Conservation (phyloP, 2,113 vertebrate species). For the Tetrax tetrax region DNA sequence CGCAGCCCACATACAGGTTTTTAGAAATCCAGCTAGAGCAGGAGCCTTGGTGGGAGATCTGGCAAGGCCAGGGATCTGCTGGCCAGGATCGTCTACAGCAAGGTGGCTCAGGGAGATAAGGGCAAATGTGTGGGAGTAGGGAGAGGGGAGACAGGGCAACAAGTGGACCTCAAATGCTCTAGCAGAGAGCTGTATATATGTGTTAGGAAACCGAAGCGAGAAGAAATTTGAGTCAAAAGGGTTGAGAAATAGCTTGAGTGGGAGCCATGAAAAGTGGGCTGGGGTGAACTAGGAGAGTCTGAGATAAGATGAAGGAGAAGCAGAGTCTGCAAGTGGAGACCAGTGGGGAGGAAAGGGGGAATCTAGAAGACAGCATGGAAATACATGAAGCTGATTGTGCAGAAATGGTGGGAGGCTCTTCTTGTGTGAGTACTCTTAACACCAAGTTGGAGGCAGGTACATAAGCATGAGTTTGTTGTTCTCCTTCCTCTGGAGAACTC, state of each 20-base stretch:
- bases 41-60: neutral
- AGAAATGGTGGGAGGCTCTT: neutral
- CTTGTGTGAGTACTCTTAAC: neutral
- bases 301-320: fast-evolving
- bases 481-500: neutral
- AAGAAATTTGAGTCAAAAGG: neutral
- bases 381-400: neutral
- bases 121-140: neutral
- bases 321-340: neutral
- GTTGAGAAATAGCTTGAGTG: neutral
- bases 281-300: neutral
- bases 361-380: neutral
- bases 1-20: neutral
- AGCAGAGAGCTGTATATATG: neutral
- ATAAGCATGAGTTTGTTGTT: neutral
- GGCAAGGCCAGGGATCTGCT: neutral
- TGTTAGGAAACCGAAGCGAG: neutral
- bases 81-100: neutral
- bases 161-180: neutral
- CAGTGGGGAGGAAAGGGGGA: neutral
- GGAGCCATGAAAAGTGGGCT: neutral
- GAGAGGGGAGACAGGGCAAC: neutral
- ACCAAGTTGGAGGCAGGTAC: neutral
- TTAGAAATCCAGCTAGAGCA: neutral
- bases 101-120: constrained; percentile 9